phyloP scores from a whole-genome alignment of 2,888 invertebrate genomes.

The Julus scandinavius region DNA sequence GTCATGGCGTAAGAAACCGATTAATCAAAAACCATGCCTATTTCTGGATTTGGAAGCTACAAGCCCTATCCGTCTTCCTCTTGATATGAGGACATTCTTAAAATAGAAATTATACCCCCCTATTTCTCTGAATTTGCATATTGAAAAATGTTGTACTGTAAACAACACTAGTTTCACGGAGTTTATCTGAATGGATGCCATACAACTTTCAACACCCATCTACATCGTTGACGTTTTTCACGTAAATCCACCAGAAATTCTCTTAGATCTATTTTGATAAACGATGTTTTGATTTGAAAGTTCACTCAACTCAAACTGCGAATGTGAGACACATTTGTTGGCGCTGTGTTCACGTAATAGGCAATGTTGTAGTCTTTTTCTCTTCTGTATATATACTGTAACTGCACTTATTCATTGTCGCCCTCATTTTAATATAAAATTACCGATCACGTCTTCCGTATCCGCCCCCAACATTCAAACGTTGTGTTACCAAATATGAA shows the following conservation, averaged over 20 bases:
- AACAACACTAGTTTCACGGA: no score
- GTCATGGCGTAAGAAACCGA: no score
- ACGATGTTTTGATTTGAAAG: conserved; percentile 33
- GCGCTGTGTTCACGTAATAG: background rate
- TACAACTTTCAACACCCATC: background rate
- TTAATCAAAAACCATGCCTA: no score
- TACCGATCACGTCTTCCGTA: background rate
- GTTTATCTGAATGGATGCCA: background rate
- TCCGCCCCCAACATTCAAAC: background rate
- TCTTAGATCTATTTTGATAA: conserved; percentile 18
- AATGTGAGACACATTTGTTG: conserved; percentile 4
- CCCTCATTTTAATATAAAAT: conserved; percentile 1
- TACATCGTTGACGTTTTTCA: background rate
- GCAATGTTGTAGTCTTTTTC: background rate
- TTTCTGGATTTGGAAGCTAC: no score
- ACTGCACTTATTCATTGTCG: background rate
- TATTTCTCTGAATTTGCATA: no score
- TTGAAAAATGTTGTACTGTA: no score
- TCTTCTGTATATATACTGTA: background rate
- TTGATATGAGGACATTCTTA: no score
- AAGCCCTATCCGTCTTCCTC: no score
- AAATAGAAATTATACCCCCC: no score
- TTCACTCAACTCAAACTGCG: background rate
- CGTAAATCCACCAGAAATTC: background rate
- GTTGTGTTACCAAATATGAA: background rate